Evolutionary conservation across 2,888 invertebrate species (phyloP).

Genomic region (Rhopalosiphum nymphaeae): DNA sequence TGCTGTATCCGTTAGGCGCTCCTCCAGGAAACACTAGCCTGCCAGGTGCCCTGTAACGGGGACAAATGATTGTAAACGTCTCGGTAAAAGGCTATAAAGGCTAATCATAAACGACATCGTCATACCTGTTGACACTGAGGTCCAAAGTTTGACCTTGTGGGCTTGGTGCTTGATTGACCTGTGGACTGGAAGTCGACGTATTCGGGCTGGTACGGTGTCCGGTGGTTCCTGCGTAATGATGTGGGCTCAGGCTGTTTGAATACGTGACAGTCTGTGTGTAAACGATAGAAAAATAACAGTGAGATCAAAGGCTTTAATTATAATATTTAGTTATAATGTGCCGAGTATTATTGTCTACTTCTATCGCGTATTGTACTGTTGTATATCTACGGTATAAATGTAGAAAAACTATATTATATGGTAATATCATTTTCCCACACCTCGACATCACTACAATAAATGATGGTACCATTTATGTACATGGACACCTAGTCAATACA

Average conservation of each 20-base stretch:
- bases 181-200: constrained; percentile 83
- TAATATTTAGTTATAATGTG: neutral
- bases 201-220: constrained; percentile 79
- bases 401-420: neutral
- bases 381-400: neutral
- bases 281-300: neutral
- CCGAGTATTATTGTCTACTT: rapidly evolving
- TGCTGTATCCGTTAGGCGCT: constrained; percentile 75
- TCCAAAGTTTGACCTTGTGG: constrained; percentile 92
- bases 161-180: constrained; percentile 79
- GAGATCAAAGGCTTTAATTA: neutral
- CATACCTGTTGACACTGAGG: constrained; percentile 88
- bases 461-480: neutral
- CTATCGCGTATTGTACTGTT: neutral
- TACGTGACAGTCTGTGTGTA: constrained; percentile 44
- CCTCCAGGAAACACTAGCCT: constrained; percentile 66
- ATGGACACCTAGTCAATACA: no score
- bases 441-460: neutral
- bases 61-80: constrained; percentile 55
- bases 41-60: constrained; percentile 64
- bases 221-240: constrained; percentile 74
- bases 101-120: constrained; percentile 8
- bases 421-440: neutral
- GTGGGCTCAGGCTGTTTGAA: constrained; percentile 74
- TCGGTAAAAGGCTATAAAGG: neutral